A percentile compares a stretch with the other conserved stretches of the same genome.
These are phyloP conservation scores for Anarhynchus alexandrinus DNA, from an alignment of 2,113 vertebrate genomes.

Conservation along the genomic window DNA sequence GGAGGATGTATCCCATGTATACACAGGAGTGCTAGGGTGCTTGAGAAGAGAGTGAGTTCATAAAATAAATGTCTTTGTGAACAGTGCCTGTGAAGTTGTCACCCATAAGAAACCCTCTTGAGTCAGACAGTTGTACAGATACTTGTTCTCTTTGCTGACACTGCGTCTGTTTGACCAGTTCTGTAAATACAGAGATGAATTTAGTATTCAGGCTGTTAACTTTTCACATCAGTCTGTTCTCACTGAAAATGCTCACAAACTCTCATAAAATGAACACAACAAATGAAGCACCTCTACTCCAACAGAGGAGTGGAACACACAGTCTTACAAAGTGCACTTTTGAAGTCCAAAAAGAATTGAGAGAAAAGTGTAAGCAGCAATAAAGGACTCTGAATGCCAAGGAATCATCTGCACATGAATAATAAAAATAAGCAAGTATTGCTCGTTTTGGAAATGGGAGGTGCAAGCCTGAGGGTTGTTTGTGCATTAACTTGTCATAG, in stretches of 20 bases:
- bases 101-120: background rate
- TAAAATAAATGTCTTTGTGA: background rate
- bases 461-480: conserved; percentile 7
- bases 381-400: background rate
- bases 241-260: background rate
- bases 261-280: background rate
- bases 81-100: background rate
- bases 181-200: background rate
- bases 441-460: conserved; percentile 1
- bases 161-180: background rate
- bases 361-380: background rate
- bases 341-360: background rate
- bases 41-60: background rate
- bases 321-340: background rate
- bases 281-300: background rate
- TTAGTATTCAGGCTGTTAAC: background rate
- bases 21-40: background rate
- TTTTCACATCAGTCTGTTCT: background rate
- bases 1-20: rapidly evolving
- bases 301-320: background rate
- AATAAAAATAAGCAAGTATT: conserved; percentile 2
- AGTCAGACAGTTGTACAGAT: background rate
- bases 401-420: background rate
- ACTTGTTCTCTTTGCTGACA: background rate
- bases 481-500: conserved; percentile 33